Evolutionary conservation across 2,888 invertebrate species (phyloP).

Genomic region (Biston betularia): DNA sequence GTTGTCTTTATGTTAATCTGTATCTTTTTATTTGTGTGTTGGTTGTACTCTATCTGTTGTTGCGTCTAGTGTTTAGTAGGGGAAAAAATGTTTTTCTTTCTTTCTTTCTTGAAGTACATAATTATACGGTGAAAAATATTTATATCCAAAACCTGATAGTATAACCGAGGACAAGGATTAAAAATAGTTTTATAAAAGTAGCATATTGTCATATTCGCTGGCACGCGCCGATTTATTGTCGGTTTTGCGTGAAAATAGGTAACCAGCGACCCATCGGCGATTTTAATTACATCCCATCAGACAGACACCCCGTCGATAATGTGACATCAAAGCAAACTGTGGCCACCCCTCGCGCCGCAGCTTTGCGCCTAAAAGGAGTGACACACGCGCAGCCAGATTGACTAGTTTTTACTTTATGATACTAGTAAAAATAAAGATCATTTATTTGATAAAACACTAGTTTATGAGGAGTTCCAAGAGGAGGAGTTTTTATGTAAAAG

Average conservation of each 20-base stretch:
- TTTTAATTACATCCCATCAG: constrained; percentile 65
- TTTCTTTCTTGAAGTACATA: not conserved
- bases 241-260: constrained; percentile 45
- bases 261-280: constrained; percentile 19
- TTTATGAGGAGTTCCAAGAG: too few relatives aligned
- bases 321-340: constrained; percentile 70
- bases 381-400: constrained; percentile 3
- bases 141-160: too few relatives aligned
- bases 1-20: too few relatives aligned
- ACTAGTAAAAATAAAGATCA: too few relatives aligned
- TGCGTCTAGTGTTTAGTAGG: too few relatives aligned
- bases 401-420: too few relatives aligned
- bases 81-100: too few relatives aligned
- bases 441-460: too few relatives aligned
- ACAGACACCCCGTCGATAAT: constrained; percentile 66
- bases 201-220: constrained; percentile 15
- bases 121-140: not conserved
- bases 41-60: too few relatives aligned
- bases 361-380: constrained; percentile 32
- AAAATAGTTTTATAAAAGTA: not conserved
- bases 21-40: too few relatives aligned
- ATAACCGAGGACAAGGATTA: not conserved
- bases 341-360: constrained; percentile 46
- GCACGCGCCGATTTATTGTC: constrained; percentile 40
- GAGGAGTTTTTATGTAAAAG: too few relatives aligned